Percentiles rank a stretch among this genome's conserved stretches.
phyloP scores from a whole-genome alignment of 2,888 invertebrate genomes.

The Cephus sareptanus region DNA sequence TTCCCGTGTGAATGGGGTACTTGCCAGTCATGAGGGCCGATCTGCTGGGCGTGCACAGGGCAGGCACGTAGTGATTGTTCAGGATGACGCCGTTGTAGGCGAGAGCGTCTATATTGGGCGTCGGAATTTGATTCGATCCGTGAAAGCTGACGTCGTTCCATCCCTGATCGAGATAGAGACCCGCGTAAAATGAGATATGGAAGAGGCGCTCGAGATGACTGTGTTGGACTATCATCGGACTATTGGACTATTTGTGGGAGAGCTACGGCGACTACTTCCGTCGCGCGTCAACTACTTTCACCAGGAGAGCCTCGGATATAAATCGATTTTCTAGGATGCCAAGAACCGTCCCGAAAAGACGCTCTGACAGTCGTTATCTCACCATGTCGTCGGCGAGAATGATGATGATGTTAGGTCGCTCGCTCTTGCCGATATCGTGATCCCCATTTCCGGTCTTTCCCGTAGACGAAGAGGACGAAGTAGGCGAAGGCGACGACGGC shows the following conservation, averaged over 20 bases:
- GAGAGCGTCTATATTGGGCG: constrained; percentile 88
- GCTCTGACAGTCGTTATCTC: constrained; percentile 19
- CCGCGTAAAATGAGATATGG: too few relatives aligned
- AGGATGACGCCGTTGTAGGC: constrained; percentile 87
- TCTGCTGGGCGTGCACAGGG: constrained; percentile 86
- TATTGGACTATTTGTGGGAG: too few relatives aligned
- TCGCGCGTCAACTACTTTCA: too few relatives aligned
- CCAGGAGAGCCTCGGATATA: too few relatives aligned
- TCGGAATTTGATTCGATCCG: constrained; percentile 86
- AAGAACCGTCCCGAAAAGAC: not conserved
- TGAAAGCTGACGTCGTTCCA: constrained; percentile 93
- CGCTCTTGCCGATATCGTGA: constrained; percentile 6
- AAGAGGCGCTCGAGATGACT: too few relatives aligned
- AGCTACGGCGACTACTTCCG: too few relatives aligned
- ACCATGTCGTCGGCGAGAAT: constrained; percentile 65
- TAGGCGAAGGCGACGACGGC: not conserved
- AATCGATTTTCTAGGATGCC: too few relatives aligned
- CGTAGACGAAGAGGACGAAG: not conserved
- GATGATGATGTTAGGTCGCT: constrained; percentile 57
- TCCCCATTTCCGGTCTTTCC: not conserved
- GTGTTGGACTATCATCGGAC: too few relatives aligned
- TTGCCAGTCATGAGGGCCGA: constrained; percentile 85
- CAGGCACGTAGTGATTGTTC: constrained; percentile 86
- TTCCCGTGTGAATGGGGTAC: constrained; percentile 84
- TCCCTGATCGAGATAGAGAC: constrained; percentile 71